Conservation (phyloP, 2,113 vertebrate genomes). For the Hoplias malabaricus region DNA sequence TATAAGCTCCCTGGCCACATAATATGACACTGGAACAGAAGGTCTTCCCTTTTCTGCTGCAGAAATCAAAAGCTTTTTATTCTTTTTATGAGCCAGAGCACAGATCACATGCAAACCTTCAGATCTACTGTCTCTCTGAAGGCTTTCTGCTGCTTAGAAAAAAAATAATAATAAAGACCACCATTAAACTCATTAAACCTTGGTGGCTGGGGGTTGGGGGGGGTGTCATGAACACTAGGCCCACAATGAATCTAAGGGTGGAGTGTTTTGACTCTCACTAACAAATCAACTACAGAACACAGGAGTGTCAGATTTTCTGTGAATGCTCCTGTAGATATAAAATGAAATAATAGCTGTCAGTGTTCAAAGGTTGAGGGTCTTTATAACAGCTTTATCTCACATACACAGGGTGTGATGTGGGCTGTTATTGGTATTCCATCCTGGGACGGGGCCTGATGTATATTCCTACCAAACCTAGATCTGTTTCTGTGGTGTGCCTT, state of each 20-base stretch:
- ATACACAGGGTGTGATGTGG: not conserved
- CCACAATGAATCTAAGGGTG: not conserved
- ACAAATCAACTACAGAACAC: not conserved
- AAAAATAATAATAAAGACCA: too few relatives aligned
- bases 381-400: not conserved
- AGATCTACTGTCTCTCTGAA: not conserved
- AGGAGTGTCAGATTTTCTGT: not conserved
- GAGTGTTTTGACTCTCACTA: not conserved
- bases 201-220: not conserved
- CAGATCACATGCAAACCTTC: not conserved
- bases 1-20: not conserved
- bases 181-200: slow-evolving; percentile 14
- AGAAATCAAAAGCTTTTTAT: not conserved
- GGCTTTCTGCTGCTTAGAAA: not conserved
- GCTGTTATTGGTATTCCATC: not conserved
- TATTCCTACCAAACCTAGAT: too few relatives aligned
- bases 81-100: not conserved
- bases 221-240: not conserved
- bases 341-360: not conserved
- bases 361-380: not conserved
- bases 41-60: not conserved
- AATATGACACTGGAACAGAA: not conserved
- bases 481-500: too few relatives aligned
- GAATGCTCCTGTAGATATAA: not conserved
- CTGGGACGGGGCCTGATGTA: too few relatives aligned